Conservation (phyloP, 2,113 vertebrate genomes). For the Nicator chloris region DNA sequence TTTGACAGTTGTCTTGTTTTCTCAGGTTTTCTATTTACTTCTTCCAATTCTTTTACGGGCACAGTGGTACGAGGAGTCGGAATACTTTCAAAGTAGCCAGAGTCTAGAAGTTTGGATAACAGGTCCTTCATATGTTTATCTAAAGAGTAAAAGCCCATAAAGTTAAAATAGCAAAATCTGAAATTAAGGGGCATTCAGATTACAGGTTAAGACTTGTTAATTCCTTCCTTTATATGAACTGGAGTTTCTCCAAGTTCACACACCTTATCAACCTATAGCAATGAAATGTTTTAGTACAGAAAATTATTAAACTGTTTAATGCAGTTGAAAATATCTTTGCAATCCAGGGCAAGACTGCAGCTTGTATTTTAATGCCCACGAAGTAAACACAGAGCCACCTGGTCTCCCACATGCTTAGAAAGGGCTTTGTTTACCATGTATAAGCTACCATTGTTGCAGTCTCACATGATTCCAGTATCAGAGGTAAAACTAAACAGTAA, state of each 20-base stretch:
- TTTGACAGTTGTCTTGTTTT: too few relatives aligned
- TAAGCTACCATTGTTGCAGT: neutral
- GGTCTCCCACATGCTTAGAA: neutral
- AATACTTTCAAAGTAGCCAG: slow-evolving; percentile 87
- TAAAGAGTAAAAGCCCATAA: slow-evolving; percentile 47
- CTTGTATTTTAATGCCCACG: neutral
- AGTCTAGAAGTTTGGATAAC: slow-evolving; percentile 81
- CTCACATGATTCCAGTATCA: neutral
- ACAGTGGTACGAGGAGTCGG: slow-evolving; percentile 69
- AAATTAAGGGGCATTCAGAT: neutral
- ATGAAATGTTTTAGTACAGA: neutral
- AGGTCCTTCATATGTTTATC: slow-evolving; percentile 89
- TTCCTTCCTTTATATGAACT: neutral
- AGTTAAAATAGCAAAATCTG: neutral
- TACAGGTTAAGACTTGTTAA: neutral
- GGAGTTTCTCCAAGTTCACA: neutral
- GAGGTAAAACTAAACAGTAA: neutral
- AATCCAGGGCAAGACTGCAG: neutral
- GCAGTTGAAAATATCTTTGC: neutral
- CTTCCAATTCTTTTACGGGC: slow-evolving; percentile 57
- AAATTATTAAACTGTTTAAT: neutral
- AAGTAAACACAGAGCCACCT: neutral
- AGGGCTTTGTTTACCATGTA: neutral
- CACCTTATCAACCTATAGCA: neutral
- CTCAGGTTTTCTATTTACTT: slow-evolving; percentile 57